A percentile compares a stretch with the other conserved stretches of the same genome.
Evolutionary conservation across 2,797 vertebrate genomes (phyloP).

Genomic region (Microtus obscurus): DNA sequence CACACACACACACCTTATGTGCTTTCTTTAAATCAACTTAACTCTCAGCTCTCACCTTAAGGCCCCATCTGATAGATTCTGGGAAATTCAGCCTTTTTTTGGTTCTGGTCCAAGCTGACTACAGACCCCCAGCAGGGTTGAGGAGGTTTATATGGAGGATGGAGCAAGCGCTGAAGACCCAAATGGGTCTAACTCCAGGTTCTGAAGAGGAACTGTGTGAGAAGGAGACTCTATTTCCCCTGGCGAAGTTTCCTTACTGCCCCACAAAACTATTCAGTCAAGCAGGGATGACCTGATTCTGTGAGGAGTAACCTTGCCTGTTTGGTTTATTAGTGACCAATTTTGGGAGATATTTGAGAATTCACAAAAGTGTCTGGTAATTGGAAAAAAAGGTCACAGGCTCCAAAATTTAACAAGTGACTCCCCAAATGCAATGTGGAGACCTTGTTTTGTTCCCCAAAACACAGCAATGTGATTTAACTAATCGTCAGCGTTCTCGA

Average conservation of each 20-base stretch:
- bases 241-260: background rate
- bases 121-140: background rate
- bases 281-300: background rate
- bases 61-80: background rate
- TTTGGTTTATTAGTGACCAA: background rate
- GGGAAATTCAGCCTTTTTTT: background rate
- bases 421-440: background rate
- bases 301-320: no score
- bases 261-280: background rate
- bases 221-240: background rate
- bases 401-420: slow-evolving; percentile 3
- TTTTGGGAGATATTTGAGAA: background rate
- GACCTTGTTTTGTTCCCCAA: background rate
- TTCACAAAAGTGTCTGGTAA: background rate
- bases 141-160: background rate
- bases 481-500: background rate
- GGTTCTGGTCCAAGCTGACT: background rate
- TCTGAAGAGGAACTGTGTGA: background rate
- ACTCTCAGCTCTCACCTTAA: slow-evolving; percentile 49
- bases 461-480: slow-evolving; percentile 23
- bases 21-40: slow-evolving; percentile 66
- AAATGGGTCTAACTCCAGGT: background rate
- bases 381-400: background rate
- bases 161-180: background rate
- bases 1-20: slow-evolving; percentile 21